Evolutionary conservation across 2,113 vertebrate genomes (phyloP), one percentile per base, ranked within the genome.

Genomic region (Ptilonorhynchus violaceus): DNA sequence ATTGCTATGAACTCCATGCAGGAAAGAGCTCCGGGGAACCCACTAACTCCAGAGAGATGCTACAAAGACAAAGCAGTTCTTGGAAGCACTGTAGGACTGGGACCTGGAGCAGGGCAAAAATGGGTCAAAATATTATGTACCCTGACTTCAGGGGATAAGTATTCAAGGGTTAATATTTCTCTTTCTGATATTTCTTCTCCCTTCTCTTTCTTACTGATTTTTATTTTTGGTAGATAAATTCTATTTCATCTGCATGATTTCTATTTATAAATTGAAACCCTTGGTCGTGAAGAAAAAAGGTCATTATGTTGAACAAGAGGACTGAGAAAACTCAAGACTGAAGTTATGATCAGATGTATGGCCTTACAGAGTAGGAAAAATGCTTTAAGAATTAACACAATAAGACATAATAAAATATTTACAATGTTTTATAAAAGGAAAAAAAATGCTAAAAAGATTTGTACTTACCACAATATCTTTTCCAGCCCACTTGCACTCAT

Each of bases 401-500:
- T 89, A 63, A 81, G 24, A 58, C 13, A 82, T 67, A 85, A 95
- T 96, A 79, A 97, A 97, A 97, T 92, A 97, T 96, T 96, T 81
- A 96, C 46, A 70, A 63, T 59, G n/a, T 76, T 93, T 92, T 76
- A 92, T 72, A 91, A 91, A 79, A 72, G 7, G 11, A 41, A 63
- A 84, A 81, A 69, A 76, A 53, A 78, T 0, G 7, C 9, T 58
- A 67, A 67, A 93, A 93, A 86, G 28, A 93, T 96, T 97, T 97
- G 96, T 94, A 98, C 99, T 98, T 98, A 99, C 99, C 96, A 98
- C 96, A 85, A 99, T 98, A 97, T 99, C 99, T 98, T 99, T 99
- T 95, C 99, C 99, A 96, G 99, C 99, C 99, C 99, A 99, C 94
- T 99, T 99, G 97, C 99, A 99, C 96, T 99, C 99, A 94, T 99